A percentile compares a stretch with the other conserved stretches of the same genome.
These are phyloP conservation scores for Drosophila trapezifrons DNA, from an alignment of 1,140 invertebrate genomes.

Conservation along the genomic window DNA sequence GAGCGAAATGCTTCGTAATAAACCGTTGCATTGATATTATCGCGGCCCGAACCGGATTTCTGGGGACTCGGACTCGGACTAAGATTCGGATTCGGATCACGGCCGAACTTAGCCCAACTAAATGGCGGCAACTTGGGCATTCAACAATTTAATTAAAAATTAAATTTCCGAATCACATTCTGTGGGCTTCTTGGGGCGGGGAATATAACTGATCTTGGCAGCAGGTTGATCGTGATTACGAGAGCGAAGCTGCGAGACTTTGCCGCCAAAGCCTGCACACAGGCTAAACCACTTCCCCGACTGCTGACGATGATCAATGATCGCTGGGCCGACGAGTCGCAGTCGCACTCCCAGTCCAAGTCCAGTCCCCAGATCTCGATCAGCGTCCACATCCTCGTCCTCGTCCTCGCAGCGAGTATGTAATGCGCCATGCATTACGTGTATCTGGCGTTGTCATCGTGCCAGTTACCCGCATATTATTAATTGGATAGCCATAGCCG, in stretches of 20 bases:
- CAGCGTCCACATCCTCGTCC: constrained; percentile 20
- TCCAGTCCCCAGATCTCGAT: constrained; percentile 61
- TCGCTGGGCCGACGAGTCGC: constrained; percentile 54
- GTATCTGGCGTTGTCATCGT: constrained; percentile 77
- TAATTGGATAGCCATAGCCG: constrained; percentile 69
- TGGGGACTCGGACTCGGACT: not conserved
- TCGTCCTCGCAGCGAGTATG: constrained; percentile 13
- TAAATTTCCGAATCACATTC: constrained; percentile 78
- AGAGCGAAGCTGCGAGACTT: not conserved
- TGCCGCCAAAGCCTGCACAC: constrained; percentile 65
- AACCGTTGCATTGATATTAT: constrained; percentile 77
- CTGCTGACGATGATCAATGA: constrained; percentile 79
- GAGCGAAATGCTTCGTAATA: constrained; percentile 70
- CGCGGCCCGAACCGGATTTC: constrained; percentile 29
- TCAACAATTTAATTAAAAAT: constrained; percentile 83
- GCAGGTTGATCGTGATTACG: constrained; percentile 64
- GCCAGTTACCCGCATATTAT: constrained; percentile 80
- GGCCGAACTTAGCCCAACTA: constrained; percentile 25
- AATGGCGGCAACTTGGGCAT: constrained; percentile 63
- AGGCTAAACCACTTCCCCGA: constrained; percentile 29
- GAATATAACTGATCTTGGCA: constrained; percentile 54
- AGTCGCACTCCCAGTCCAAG: not conserved
- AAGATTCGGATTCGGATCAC: constrained; percentile 8
- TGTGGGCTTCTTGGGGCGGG: constrained; percentile 3
- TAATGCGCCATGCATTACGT: constrained; percentile 76